A percentile compares a stretch with the other conserved stretches of the same genome.
These are phyloP conservation scores for Cantharis nigra DNA, from an alignment of 2,888 invertebrate genomes.

Conservation along the genomic window DNA sequence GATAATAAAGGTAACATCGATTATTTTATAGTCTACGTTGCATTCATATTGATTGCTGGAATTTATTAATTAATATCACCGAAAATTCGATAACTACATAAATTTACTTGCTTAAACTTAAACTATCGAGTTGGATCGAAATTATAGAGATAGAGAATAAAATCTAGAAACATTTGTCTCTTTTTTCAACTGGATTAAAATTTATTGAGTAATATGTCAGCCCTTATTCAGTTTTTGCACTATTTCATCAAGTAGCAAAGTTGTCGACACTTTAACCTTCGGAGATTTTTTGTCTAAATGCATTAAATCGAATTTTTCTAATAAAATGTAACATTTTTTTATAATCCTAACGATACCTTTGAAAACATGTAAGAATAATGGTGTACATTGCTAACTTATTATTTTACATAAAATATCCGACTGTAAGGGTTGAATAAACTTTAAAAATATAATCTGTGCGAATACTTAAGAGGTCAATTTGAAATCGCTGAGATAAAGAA, in stretches of 20 bases:
- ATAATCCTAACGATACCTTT: background rate
- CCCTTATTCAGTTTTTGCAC: background rate
- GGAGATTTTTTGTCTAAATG: background rate
- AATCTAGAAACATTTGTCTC: background rate
- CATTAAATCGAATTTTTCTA: background rate
- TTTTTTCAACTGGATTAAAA: background rate
- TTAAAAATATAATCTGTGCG: background rate
- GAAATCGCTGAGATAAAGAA: background rate
- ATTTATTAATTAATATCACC: background rate
- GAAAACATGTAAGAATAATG: background rate
- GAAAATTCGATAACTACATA: background rate
- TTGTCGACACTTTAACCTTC: background rate
- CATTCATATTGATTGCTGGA: background rate
- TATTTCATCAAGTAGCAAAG: background rate
- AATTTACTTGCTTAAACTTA: too few species aligned
- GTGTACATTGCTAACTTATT: background rate
- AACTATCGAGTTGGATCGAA: background rate
- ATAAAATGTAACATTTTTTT: background rate
- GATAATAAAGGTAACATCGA: conserved; percentile 9
- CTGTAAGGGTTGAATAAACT: background rate
- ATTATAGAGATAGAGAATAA: background rate
- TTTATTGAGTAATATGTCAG: background rate
- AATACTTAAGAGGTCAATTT: background rate
- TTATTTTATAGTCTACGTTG: conserved; percentile 1
- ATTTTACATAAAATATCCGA: background rate